A percentile compares a stretch with the other conserved stretches of the same genome.
Evolutionary conservation across 64 coral and sea anemone species (phyloP).

Genomic region (Montipora sp.): DNA sequence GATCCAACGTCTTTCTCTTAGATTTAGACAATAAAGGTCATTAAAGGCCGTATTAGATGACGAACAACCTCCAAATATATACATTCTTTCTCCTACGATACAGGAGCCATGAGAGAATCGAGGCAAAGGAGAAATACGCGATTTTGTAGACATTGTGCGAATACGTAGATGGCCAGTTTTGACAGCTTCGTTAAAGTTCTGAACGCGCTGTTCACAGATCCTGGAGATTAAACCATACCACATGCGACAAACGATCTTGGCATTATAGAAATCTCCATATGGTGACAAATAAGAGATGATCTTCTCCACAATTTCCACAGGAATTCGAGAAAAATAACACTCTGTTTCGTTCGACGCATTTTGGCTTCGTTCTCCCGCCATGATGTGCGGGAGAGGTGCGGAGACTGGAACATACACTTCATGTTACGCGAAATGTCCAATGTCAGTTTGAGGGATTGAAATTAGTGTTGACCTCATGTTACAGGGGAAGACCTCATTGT

Average conservation of each 20-base stretch:
- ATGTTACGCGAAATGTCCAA: neutral
- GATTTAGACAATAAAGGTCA: slow-evolving; percentile 82
- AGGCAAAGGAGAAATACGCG: slow-evolving; percentile 70
- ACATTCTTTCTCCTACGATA: slow-evolving; percentile 69
- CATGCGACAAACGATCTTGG: slow-evolving; percentile 80
- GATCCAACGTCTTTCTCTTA: slow-evolving; percentile 82
- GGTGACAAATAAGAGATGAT: slow-evolving; percentile 86
- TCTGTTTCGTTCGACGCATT: neutral
- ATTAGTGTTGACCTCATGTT: too few species aligned
- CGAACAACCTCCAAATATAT: slow-evolving; percentile 93
- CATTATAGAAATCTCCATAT: slow-evolving; percentile 80
- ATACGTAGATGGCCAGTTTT: slow-evolving; percentile 75
- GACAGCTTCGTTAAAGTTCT: slow-evolving; percentile 75
- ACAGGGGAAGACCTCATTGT: too few species aligned
- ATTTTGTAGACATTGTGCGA: slow-evolving; percentile 54
- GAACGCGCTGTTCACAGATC: slow-evolving; percentile 63
- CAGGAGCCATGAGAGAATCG: slow-evolving; percentile 93
- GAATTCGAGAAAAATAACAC: slow-evolving; percentile 66
- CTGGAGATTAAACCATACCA: slow-evolving; percentile 83
- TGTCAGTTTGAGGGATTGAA: too few species aligned
- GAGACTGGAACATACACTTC: neutral
- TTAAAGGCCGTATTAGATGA: slow-evolving; percentile 98
- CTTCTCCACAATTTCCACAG: slow-evolving; percentile 80
- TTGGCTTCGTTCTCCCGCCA: slow-evolving; percentile 46
- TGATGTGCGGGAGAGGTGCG: neutral